phyloP scores from a whole-genome alignment of 2,113 vertebrate species.

The Syngnathus scovelli region DNA sequence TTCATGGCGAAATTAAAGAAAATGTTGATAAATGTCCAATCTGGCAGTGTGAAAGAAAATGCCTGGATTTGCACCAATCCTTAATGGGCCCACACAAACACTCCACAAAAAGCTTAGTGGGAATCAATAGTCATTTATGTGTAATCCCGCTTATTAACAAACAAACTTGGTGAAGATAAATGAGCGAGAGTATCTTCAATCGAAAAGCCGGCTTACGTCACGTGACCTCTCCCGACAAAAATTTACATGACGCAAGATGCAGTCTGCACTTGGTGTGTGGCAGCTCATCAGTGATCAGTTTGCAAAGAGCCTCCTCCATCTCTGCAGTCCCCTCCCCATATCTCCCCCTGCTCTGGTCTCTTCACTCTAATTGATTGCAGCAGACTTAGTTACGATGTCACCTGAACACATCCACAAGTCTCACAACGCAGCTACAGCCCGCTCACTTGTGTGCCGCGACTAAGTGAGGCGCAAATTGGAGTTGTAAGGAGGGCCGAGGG shows the following conservation, averaged over 20 bases:
- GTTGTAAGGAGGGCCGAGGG: conserved; percentile 56
- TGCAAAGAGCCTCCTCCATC: conserved; percentile 8
- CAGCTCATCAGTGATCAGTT: background rate
- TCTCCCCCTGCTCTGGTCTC: conserved; percentile 27
- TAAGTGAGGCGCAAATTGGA: conserved; percentile 63
- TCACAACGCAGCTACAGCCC: conserved; percentile 43
- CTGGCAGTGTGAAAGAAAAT: background rate
- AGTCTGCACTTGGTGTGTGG: background rate
- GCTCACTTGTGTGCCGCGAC: conserved; percentile 29
- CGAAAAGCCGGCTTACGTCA: background rate
- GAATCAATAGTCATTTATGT: conserved; percentile 5
- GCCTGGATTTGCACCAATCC: background rate
- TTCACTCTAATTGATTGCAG: conserved; percentile 65
- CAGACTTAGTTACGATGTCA: conserved; percentile 74
- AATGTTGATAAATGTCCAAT: conserved; percentile 10
- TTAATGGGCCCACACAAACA: background rate
- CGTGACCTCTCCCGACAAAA: background rate
- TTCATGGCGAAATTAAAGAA: background rate
- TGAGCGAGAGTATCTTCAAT: background rate
- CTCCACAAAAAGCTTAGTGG: background rate
- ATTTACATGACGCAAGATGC: background rate
- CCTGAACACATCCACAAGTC: conserved; percentile 54
- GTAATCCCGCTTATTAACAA: background rate
- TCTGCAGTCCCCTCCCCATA: background rate
- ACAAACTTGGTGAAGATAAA: background rate